Conservation (phyloP, 2,888 invertebrate genomes). For the Lepeophtheirus nordmannii region DNA sequence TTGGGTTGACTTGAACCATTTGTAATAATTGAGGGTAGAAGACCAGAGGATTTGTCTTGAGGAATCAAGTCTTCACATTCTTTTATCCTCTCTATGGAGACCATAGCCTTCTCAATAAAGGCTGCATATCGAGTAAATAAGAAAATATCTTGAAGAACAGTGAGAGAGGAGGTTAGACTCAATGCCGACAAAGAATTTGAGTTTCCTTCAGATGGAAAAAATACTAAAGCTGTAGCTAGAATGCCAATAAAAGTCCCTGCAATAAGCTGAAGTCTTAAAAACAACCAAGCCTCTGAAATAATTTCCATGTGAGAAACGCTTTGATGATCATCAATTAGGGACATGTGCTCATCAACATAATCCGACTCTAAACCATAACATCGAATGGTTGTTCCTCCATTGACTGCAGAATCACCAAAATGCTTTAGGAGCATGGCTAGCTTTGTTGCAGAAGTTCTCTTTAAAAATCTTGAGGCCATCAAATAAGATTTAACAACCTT, state of each 20-base stretch:
- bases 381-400: conserved; percentile 11
- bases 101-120: conserved; percentile 14
- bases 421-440: background rate
- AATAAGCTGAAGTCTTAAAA: conserved; percentile 10
- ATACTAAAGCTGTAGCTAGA: background rate
- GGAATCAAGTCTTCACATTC: conserved; percentile 12
- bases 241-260: conserved; percentile 5
- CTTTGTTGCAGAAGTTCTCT: background rate
- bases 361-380: background rate
- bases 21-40: background rate
- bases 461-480: background rate
- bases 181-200: background rate
- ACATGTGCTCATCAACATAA: background rate
- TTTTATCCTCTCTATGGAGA: conserved; percentile 9
- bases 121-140: conserved; percentile 15
- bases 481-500: background rate
- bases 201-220: background rate
- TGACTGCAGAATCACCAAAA: background rate
- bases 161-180: conserved; percentile 15
- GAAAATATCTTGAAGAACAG: conserved; percentile 9
- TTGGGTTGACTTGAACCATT: background rate
- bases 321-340: conserved; percentile 13
- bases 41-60: background rate
- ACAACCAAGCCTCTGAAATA: conserved; percentile 17
- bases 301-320: conserved; percentile 11